Percentiles rank a stretch among this genome's conserved stretches.
Conservation (phyloP, 2,113 vertebrate species). For the Rhagologus leucostigma region DNA sequence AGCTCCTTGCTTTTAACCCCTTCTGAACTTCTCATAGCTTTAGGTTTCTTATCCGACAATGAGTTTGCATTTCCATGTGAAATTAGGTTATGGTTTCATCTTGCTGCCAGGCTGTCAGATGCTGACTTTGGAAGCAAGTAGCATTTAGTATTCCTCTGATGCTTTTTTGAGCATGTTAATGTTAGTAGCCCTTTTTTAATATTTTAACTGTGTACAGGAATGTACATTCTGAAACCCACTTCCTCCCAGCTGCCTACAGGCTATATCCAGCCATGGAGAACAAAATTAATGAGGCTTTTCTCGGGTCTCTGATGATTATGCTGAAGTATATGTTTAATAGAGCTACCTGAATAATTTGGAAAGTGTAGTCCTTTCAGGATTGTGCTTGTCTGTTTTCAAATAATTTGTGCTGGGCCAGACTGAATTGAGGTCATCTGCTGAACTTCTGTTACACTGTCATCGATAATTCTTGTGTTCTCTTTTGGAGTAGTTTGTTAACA, state of each 20-base stretch:
- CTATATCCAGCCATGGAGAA: background rate
- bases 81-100: background rate
- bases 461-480: background rate
- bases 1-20: background rate
- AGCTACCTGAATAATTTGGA: background rate
- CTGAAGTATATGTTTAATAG: background rate
- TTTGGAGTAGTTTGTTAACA: background rate
- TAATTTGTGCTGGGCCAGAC: background rate
- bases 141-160: background rate
- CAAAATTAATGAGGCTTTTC: background rate
- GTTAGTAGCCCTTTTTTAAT: background rate
- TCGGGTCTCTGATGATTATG: background rate
- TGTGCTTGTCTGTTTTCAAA: background rate
- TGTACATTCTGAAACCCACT: background rate
- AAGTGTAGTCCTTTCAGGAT: background rate
- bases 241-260: background rate
- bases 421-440: background rate
- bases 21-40: background rate
- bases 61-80: background rate
- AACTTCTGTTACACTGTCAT: background rate
- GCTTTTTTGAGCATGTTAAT: background rate
- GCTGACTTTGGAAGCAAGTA: background rate
- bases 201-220: background rate
- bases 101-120: background rate
- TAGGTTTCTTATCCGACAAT: background rate